A percentile compares a stretch with the other conserved stretches of the same genome.
phyloP scores from a whole-genome alignment of 2,888 invertebrate species.

The Neoitamus cyanurus region DNA sequence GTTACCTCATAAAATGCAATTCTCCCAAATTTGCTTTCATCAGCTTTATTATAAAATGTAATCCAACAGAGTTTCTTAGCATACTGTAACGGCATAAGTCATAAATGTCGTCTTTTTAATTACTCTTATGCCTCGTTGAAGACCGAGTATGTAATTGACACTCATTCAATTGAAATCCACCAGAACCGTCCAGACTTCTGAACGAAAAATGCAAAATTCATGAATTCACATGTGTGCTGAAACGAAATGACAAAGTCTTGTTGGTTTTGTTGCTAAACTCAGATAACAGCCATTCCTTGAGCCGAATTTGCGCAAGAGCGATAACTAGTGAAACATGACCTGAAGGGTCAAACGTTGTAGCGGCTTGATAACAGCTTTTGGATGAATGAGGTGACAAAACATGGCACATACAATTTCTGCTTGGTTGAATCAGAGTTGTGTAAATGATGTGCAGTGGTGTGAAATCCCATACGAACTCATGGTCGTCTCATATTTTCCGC shows the following conservation, averaged over 20 bases:
- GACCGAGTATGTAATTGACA: neutral
- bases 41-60: neutral
- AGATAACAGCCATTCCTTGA: slow-evolving; percentile 12
- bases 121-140: neutral
- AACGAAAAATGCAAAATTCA: neutral
- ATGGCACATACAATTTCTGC: neutral
- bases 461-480: neutral
- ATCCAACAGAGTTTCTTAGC: neutral
- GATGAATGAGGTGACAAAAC: neutral
- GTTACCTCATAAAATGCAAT: neutral
- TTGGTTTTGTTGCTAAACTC: neutral
- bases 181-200: neutral
- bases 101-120: neutral
- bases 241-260: neutral
- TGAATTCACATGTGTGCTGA: neutral
- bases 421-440: neutral
- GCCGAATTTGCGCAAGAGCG: slow-evolving; percentile 3
- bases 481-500: neutral
- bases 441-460: neutral
- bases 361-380: neutral
- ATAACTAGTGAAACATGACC: slow-evolving; percentile 16
- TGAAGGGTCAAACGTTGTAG: slow-evolving; percentile 13
- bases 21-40: neutral
- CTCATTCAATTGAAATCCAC: neutral
- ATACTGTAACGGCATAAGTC: neutral